These are phyloP conservation scores for cat (Felis catus) DNA, from an alignment of 2,113 vertebrate genomes.

Conservation along the genomic window DNA sequence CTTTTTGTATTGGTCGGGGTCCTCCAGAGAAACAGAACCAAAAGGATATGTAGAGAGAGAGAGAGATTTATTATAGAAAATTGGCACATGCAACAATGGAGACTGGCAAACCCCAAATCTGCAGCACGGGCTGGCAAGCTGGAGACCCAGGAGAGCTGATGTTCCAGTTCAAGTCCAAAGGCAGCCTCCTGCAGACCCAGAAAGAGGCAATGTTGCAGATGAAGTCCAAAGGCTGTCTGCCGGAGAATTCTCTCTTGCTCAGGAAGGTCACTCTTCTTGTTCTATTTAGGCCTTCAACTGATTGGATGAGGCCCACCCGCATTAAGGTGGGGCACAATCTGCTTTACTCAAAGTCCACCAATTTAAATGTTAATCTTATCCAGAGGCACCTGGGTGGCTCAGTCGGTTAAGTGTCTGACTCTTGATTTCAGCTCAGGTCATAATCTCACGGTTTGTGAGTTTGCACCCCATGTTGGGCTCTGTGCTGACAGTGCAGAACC, in stretches of 20 bases:
- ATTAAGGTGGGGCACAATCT: not conserved
- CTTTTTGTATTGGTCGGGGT: not conserved
- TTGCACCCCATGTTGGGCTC: no score
- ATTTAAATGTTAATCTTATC: not conserved
- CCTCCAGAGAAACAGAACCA: not conserved
- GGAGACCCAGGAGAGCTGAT: not conserved
- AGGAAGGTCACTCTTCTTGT: not conserved
- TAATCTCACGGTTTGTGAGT: no score
- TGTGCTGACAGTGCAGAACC: no score
- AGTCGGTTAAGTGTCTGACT: no score
- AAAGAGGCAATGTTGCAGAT: not conserved
- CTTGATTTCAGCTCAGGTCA: no score
- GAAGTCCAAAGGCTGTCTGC: not conserved
- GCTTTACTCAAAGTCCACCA: not conserved
- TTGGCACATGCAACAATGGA: not conserved
- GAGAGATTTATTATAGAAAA: not conserved
- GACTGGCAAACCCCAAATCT: not conserved
- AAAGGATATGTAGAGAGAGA: not conserved
- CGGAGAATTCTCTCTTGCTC: not conserved
- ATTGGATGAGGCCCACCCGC: not conserved
- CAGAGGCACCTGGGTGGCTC: no score
- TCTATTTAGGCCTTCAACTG: not conserved
- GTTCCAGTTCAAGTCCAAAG: not conserved
- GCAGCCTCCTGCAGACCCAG: not conserved
- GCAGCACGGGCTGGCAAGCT: not conserved